A percentile compares a stretch with the other conserved stretches of the same genome.
phyloP scores from a whole-genome alignment of 2,888 invertebrate species.

The Stenurella melanura region DNA sequence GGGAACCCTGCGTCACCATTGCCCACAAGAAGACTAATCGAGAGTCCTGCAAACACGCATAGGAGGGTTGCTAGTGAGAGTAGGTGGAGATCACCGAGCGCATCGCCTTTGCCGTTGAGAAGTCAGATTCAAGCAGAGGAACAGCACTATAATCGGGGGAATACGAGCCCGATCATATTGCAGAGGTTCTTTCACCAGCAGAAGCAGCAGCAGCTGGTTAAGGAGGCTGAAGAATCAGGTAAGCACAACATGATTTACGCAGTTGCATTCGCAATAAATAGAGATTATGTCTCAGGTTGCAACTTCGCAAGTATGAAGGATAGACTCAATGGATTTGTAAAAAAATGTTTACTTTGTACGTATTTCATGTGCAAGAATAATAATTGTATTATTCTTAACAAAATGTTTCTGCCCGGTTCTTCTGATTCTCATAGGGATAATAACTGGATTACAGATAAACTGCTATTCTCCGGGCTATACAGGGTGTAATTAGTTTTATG shows the following conservation, averaged over 20 bases:
- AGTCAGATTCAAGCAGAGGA: conserved; percentile 66
- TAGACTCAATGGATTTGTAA: too few relatives aligned
- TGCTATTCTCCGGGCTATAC: too few relatives aligned
- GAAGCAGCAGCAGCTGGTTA: conserved; percentile 79
- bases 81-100: conserved; percentile 69
- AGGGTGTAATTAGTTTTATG: too few relatives aligned
- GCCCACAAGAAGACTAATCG: conserved; percentile 49
- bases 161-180: conserved; percentile 86
- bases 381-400: too few relatives aligned
- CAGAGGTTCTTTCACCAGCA: conserved; percentile 88
- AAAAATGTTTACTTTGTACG: too few relatives aligned
- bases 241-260: conserved; percentile 1
- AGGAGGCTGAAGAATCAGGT: conserved; percentile 69
- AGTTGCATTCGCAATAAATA: too few relatives aligned
- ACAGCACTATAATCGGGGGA: conserved; percentile 75
- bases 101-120: conserved; percentile 71
- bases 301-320: too few relatives aligned
- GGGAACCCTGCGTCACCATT: conserved; percentile 49
- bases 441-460: too few relatives aligned
- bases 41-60: conserved; percentile 47
- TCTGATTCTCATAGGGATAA: too few relatives aligned
- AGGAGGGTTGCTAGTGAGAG: conserved; percentile 63
- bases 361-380: too few relatives aligned
- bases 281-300: too few relatives aligned
- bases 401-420: too few relatives aligned